Conservation (phyloP, 2,797 vertebrate species). For the Morelia viridis region DNA sequence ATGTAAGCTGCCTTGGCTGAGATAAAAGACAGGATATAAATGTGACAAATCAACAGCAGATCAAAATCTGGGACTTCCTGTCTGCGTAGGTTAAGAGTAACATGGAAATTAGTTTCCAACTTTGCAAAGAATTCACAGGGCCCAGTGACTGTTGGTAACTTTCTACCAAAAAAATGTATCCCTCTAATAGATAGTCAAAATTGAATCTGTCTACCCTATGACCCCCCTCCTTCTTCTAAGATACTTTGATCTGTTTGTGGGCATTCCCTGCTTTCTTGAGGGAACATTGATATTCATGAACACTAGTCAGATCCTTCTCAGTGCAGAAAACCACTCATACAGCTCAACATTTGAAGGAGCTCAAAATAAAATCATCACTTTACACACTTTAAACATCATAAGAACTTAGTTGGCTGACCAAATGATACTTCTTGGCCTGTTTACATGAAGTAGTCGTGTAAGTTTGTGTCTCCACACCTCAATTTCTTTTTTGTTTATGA, state of each 20-base stretch:
- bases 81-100: neutral
- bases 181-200: neutral
- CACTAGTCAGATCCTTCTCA: neutral
- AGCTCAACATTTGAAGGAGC: neutral
- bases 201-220: neutral
- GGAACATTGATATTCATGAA: neutral
- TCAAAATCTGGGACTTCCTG: neutral
- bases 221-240: neutral
- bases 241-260: neutral
- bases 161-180: neutral
- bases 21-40: neutral
- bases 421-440: neutral
- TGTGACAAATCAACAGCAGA: neutral
- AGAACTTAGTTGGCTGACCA: neutral
- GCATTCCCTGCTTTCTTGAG: neutral
- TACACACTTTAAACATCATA: neutral
- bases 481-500: neutral
- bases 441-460: neutral
- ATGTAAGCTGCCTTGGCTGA: neutral
- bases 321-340: neutral
- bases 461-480: no score
- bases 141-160: neutral
- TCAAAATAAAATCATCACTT: neutral
- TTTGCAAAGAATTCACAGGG: neutral
- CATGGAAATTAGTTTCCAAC: neutral